Evolutionary conservation across 37 sponge, comb jelly and placozoan genomes (phyloP), one percentile per base, ranked within the genome.

Genomic region (Sycon ciliatum): DNA sequence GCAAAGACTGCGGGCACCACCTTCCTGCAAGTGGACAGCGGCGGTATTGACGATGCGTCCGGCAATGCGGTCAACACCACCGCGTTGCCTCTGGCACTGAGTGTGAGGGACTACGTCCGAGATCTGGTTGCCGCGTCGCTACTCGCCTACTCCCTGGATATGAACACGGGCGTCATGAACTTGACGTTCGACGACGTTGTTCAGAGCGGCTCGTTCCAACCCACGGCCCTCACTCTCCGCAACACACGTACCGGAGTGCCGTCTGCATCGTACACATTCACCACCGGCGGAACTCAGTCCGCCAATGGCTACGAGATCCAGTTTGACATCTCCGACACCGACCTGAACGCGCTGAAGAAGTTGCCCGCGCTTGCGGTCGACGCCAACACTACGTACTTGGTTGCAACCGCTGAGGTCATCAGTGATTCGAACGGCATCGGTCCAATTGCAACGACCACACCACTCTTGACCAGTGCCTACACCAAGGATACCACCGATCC

Each of bases 151-250:
- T 30, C 75, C 38, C 61, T 92, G 36, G 79, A 92, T 42, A 82
- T 87, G 75, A 78, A 87, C 68, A 36, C 9, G 32, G 86, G 82
- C 4, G 20, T 56, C 3, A 38, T 92, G 0, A 68, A 55, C 3
- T 24, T 92, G 9, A 69, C 32, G 9, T 88, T 87, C 80, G 69
- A 74, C n/a, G 93, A 87, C 57, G 72, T 88, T 13, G 78, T 92
- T 57, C 34, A 34, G 9, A 23, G 53, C 1, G 26, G 36, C 9
- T 57, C 82, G 11, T 77, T 82, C 34, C 22, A 64, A 20, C 56
- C 73, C 33, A n/a, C 61, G 31, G 83, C 79, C 18, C 78, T 89
- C 37, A 77, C 86, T 39, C 66, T 89, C 65, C 63, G 16, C 9
- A 60, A 60, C 16, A 24, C 63, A 7, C 9, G 24, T 7, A 23